Conservation (phyloP, 1,140 invertebrate species). For the Drosophila insularis region DNA sequence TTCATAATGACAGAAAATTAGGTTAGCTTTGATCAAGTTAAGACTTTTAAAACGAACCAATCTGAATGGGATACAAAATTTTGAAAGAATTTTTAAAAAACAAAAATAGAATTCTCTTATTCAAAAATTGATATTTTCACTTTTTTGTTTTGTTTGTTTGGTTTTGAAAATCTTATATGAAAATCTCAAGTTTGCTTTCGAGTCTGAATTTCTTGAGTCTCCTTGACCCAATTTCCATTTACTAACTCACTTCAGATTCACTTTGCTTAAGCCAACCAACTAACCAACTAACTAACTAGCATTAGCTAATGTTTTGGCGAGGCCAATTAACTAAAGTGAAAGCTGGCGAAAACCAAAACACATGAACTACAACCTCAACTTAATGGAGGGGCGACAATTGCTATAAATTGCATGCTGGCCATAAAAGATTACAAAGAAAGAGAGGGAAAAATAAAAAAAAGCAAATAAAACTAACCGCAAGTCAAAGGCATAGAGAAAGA, state of each 20-base stretch:
- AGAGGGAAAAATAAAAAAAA: slow-evolving; percentile 25
- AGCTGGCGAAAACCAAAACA: slow-evolving; percentile 21
- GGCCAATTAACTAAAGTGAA: slow-evolving; percentile 66
- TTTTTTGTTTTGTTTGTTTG: neutral
- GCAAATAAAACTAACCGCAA: slow-evolving; percentile 20
- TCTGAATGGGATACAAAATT: neutral
- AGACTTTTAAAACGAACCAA: neutral
- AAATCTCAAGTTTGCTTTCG: no score
- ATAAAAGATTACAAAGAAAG: neutral
- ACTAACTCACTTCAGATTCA: slow-evolving; percentile 14
- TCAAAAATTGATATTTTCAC: no score
- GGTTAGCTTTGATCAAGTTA: slow-evolving; percentile 6
- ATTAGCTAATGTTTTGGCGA: slow-evolving; percentile 34
- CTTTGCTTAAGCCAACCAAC: slow-evolving; percentile 13
- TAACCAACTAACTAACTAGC: slow-evolving; percentile 33
- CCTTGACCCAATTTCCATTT: slow-evolving; percentile 15
- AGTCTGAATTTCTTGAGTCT: neutral
- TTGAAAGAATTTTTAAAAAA: no score
- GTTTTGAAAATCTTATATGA: neutral
- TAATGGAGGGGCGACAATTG: slow-evolving; percentile 72
- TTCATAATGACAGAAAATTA: slow-evolving; percentile 7
- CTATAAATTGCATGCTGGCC: slow-evolving; percentile 56
- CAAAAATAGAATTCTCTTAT: no score
- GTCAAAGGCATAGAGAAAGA: neutral
- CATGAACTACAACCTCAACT: slow-evolving; percentile 51